Percentiles rank a stretch among this genome's conserved stretches.
Evolutionary conservation across 2,888 invertebrate genomes (phyloP).

Genomic region (Leptinotarsa rubiginosa): DNA sequence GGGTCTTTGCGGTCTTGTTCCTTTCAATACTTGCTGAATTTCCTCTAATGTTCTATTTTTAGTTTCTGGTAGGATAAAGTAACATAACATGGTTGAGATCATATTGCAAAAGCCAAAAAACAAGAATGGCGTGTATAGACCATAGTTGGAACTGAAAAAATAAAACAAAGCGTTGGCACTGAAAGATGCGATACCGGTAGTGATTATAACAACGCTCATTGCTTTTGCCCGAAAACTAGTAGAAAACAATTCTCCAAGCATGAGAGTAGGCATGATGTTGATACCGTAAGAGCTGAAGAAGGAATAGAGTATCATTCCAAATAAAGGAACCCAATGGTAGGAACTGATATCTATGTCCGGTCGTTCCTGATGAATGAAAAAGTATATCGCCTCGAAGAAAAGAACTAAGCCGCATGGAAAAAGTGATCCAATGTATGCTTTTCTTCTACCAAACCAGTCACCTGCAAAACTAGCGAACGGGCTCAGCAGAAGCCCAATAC

Average conservation of each 20-base stretch:
- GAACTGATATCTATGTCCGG: slow-evolving; percentile 46
- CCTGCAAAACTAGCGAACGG: slow-evolving; percentile 48
- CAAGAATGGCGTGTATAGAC: slow-evolving; percentile 57
- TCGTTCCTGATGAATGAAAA: slow-evolving; percentile 48
- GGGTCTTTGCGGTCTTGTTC: background rate
- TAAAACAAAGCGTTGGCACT: slow-evolving; percentile 58
- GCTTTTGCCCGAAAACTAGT: slow-evolving; percentile 58
- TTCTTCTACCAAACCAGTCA: slow-evolving; percentile 51
- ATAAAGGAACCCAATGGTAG: slow-evolving; percentile 57
- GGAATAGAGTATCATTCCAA: slow-evolving; percentile 55
- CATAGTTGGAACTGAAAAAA: slow-evolving; percentile 53
- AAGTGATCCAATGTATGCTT: slow-evolving; percentile 50
- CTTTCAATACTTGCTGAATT: slow-evolving; percentile 59
- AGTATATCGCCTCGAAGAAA: slow-evolving; percentile 46
- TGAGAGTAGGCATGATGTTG: slow-evolving; percentile 56
- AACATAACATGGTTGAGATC: slow-evolving; percentile 51
- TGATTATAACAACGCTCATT: slow-evolving; percentile 29
- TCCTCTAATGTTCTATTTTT: slow-evolving; percentile 61
- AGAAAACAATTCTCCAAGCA: slow-evolving; percentile 58
- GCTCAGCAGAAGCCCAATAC: slow-evolving; percentile 38
- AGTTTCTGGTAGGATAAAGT: slow-evolving; percentile 60
- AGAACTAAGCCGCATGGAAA: slow-evolving; percentile 47
- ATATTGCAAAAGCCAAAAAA: slow-evolving; percentile 55
- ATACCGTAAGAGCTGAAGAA: slow-evolving; percentile 54
- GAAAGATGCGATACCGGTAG: slow-evolving; percentile 40